phyloP scores from a whole-genome alignment of 92 coral and sea anemone genomes.

The Umimayanthus chanpuru region DNA sequence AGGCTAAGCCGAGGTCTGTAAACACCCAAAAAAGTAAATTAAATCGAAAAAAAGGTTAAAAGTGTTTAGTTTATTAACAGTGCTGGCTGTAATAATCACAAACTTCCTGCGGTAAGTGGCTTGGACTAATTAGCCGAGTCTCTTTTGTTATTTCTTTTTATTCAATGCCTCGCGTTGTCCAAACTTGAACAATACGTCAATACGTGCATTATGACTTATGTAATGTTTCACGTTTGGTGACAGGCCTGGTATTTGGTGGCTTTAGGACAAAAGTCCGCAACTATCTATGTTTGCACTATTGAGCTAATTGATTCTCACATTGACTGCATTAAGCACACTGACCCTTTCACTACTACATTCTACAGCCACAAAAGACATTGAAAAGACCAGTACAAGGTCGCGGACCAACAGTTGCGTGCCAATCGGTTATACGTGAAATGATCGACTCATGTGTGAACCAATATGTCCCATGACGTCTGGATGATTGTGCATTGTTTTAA shows the following conservation, averaged over 20 bases:
- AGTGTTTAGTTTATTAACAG: not conserved
- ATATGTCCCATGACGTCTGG: not conserved
- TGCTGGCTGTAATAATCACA: not conserved
- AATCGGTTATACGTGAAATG: not conserved
- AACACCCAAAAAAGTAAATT: not conserved
- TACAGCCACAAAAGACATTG: too few relatives aligned
- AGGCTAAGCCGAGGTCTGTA: not conserved
- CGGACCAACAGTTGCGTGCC: not conserved
- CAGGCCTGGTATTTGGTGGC: not conserved
- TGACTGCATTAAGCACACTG: not conserved
- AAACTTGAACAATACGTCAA: not conserved
- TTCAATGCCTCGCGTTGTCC: not conserved
- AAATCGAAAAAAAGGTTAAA: not conserved
- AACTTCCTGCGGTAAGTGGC: not conserved
- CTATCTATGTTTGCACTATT: too few relatives aligned
- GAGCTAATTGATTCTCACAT: not conserved
- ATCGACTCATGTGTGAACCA: not conserved
- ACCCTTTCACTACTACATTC: too few relatives aligned
- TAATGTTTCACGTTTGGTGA: not conserved
- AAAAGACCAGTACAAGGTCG: not conserved
- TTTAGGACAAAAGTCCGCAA: not conserved
- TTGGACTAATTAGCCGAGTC: not conserved
- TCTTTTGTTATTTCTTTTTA: not conserved
- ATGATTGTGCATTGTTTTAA: not conserved
- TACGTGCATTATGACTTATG: not conserved